phyloP scores from a whole-genome alignment of 2,113 vertebrate species.

The Chionomys nivalis region DNA sequence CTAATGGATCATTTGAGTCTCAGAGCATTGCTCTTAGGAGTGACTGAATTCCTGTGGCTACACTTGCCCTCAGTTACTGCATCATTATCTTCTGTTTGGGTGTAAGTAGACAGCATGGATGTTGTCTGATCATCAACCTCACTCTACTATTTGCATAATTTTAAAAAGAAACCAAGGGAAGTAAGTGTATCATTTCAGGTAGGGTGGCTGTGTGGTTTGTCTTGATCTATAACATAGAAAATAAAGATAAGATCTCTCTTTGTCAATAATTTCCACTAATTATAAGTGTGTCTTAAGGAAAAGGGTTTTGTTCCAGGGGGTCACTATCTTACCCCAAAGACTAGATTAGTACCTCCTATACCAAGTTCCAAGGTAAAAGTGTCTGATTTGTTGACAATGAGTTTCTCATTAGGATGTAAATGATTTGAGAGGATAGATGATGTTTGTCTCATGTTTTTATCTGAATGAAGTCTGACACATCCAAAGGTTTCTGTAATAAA shows the following conservation, averaged over 20 bases:
- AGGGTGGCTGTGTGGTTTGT: not conserved
- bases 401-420: not conserved
- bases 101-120: fast-evolving
- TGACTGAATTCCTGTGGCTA: not conserved
- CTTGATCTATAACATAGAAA: not conserved
- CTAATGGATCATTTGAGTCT: no score
- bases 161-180: not conserved
- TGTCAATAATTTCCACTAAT: not conserved
- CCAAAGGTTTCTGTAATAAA: slow-evolving; percentile 12
- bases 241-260: not conserved
- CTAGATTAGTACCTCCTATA: not conserved
- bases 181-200: not conserved
- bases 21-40: not conserved
- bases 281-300: not conserved
- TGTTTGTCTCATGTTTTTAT: not conserved
- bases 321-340: fast-evolving
- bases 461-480: not conserved
- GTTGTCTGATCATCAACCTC: not conserved
- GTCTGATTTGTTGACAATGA: not conserved
- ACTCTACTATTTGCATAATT: not conserved
- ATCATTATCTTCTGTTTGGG: not conserved
- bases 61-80: fast-evolving
- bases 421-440: slow-evolving; percentile 12
- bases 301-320: not conserved
- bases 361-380: not conserved